Evolutionary conservation across 2,888 invertebrate genomes (phyloP).

Genomic region (Agapostemon virescens): DNA sequence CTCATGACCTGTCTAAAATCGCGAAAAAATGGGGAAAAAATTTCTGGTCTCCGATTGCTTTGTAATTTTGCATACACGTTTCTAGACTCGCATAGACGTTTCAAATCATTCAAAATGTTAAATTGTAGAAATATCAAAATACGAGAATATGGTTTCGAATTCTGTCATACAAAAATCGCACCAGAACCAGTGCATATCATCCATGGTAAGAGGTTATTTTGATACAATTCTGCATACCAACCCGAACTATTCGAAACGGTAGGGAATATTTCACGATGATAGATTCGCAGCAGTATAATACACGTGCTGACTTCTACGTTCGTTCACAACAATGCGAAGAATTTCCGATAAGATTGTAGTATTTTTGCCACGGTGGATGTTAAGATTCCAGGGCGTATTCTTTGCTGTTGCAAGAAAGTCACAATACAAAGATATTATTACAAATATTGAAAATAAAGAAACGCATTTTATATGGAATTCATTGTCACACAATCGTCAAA

Average conservation of each 20-base stretch:
- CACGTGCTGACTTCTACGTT: neutral
- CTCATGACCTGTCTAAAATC: no score
- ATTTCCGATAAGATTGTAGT: constrained; percentile 2
- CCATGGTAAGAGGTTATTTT: neutral
- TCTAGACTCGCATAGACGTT: no score
- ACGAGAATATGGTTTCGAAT: neutral
- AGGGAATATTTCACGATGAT: constrained; percentile 1
- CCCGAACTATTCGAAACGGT: neutral
- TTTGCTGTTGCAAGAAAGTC: neutral
- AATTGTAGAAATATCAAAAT: neutral
- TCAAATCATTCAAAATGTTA: neutral
- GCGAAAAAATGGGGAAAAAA: no score
- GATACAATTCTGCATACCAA: neutral
- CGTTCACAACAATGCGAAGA: neutral
- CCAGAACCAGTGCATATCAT: neutral
- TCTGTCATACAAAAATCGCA: neutral
- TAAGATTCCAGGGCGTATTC: neutral
- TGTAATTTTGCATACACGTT: no score
- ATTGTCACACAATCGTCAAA: no score
- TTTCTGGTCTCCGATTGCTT: no score
- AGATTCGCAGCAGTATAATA: neutral
- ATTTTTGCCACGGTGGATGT: neutral
- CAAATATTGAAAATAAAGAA: neutral
- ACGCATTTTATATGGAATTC: no score
- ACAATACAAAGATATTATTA: neutral